Evolutionary conservation across 1,140 invertebrate species (phyloP), one percentile per base, ranked within the genome.

Genomic region (Apis cerana): DNA sequence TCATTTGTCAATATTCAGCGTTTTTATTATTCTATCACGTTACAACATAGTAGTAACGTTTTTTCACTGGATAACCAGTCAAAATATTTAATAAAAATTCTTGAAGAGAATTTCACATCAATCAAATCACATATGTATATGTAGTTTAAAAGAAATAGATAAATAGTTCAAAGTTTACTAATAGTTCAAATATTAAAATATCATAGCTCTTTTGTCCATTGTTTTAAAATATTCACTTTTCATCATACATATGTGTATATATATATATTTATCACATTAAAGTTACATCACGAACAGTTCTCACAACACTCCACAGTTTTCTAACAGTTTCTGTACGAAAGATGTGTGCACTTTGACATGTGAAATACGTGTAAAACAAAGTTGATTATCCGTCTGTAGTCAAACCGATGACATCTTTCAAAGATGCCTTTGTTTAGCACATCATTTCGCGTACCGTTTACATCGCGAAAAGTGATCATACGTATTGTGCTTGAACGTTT

Each of bases 1-100:
- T 94, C 92, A 94, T 94, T 88, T 74, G 84, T 84, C 58, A 70
- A 78, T 85, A 59, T 82, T 78, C 56, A 71, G 50, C 33, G 58
- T 78, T 78, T 65, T 78, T 69, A 33, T 64, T 78, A 52, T 33
- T 19, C 62, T 81, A 62, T 84, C 65, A 75, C 65, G 65, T 70
- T 82, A 84, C 83, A 84, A 72, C 83, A 84, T 84, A 82, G 71
- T 80, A 78, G 64, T 80, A 71, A 84, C 82, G 64, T n/a, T 74
- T 50, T 58, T 52, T 64, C 52, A 23, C 12, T 54, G 65, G 13
- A 7, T 15, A 48, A 75, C n/a, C 17, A 65, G 70, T 33, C 19
- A 56, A 59, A 15, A 23, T 1, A 19, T 68, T 52, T n/a, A 15
- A 23, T 61, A 15, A 48, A 65, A 27, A 77, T 67, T 62, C n/a